A percentile compares a stretch with the other conserved stretches of the same genome.
Evolutionary conservation across 2,113 vertebrate genomes (phyloP).

Genomic region (Glaucomys volans): DNA sequence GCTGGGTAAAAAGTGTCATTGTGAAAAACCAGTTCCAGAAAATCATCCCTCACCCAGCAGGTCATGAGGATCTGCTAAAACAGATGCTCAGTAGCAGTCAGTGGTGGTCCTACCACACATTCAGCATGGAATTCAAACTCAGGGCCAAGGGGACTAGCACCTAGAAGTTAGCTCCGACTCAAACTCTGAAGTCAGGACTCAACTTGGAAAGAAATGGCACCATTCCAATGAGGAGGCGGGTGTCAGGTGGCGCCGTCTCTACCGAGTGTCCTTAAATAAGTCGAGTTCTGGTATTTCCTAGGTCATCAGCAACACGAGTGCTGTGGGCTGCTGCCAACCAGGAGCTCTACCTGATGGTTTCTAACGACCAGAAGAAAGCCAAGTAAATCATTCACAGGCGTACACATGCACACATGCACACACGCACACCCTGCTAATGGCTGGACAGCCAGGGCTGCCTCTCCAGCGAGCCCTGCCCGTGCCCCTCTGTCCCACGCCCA

Average conservation of each 20-base stretch:
- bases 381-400: neutral
- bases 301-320: neutral
- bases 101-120: neutral
- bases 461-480: neutral
- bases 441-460: neutral
- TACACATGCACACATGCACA: neutral
- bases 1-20: neutral
- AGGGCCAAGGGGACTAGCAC: neutral
- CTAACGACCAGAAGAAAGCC: neutral
- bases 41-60: conserved; percentile 8
- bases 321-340: neutral
- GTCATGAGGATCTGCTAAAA: neutral
- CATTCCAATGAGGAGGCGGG: neutral
- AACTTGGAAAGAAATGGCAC: neutral
- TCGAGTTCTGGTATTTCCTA: neutral
- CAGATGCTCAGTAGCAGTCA: neutral
- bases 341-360: neutral
- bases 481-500: no score
- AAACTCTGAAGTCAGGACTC: neutral
- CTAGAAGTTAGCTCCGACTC: neutral
- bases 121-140: neutral
- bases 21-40: neutral
- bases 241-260: neutral
- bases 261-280: neutral
- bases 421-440: no score